Conservation (phyloP, 2,888 invertebrate species). For the Sceliomorpha sp. region DNA sequence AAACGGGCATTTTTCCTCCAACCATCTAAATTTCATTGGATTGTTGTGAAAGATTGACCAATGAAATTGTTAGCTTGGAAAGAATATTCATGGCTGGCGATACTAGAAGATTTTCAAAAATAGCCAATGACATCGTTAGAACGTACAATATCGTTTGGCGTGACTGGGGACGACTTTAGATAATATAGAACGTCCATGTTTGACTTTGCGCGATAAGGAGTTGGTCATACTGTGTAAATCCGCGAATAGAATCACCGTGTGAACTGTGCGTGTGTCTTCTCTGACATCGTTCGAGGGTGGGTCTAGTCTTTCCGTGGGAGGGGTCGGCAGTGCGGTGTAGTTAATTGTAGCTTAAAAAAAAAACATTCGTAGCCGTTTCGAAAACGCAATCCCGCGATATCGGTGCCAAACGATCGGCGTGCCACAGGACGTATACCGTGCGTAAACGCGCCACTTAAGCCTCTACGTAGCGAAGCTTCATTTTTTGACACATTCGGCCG, state of each 20-base stretch:
- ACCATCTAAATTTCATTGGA: no score
- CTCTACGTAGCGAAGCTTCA: slow-evolving; percentile 45
- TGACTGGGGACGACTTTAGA: no score
- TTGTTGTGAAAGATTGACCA: no score
- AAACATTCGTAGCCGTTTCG: slow-evolving; percentile 12
- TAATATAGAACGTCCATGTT: no score
- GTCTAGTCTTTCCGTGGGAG: slow-evolving; percentile 54
- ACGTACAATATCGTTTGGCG: no score
- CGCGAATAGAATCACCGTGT: neutral
- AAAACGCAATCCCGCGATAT: slow-evolving; percentile 30
- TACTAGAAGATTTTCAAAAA: no score
- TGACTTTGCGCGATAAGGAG: no score
- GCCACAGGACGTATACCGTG: slow-evolving; percentile 48
- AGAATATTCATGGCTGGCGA: no score
- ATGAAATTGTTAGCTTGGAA: no score
- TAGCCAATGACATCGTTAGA: no score
- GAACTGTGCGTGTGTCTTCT: neutral
- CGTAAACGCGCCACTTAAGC: slow-evolving; percentile 42
- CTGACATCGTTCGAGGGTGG: slow-evolving; percentile 40
- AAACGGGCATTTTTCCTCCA: no score
- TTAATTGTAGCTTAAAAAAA: slow-evolving; percentile 20
- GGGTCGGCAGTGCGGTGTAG: slow-evolving; percentile 44
- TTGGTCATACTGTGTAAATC: no score
- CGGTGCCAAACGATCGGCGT: slow-evolving; percentile 44
- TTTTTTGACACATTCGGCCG: slow-evolving; percentile 44